phyloP scores from a whole-genome alignment of 2,888 invertebrate species.

The Halictus quadricinctus region DNA sequence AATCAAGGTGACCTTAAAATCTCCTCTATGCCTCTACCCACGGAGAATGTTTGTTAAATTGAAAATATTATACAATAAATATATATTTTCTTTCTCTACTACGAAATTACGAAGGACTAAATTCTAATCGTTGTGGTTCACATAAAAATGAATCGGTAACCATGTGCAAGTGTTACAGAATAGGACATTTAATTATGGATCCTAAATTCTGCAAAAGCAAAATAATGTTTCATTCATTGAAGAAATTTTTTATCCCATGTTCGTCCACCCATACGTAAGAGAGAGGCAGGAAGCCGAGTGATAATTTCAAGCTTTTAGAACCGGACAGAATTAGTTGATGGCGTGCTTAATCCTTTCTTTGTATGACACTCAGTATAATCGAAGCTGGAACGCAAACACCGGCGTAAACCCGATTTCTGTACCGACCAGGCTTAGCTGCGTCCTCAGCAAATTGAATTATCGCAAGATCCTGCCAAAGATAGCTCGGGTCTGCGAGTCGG shows the following conservation, averaged over 20 bases:
- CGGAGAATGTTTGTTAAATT: too few species aligned
- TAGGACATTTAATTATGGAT: not conserved
- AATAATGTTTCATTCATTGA: not conserved
- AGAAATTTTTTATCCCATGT: not conserved
- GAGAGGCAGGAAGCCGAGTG: not conserved
- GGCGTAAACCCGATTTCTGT: slow-evolving; percentile 59
- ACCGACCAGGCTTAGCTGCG: slow-evolving; percentile 15
- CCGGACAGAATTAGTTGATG: not conserved
- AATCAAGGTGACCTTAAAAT: too few species aligned
- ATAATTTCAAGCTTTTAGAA: not conserved
- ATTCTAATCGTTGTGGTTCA: not conserved
- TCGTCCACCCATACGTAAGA: not conserved
- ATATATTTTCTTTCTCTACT: not conserved
- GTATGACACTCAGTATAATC: slow-evolving; percentile 34
- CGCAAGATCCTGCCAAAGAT: slow-evolving; percentile 39
- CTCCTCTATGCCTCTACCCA: too few species aligned
- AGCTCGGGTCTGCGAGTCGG: slow-evolving; percentile 1
- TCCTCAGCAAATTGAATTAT: slow-evolving; percentile 55
- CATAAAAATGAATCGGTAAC: not conserved
- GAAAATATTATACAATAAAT: too few species aligned
- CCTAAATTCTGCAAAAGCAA: not conserved
- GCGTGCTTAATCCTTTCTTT: slow-evolving; percentile 1
- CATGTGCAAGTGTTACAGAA: not conserved
- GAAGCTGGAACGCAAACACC: slow-evolving; percentile 47
- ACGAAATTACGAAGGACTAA: not conserved